These are phyloP conservation scores for Brenthis hecate DNA, from an alignment of 2,888 invertebrate genomes.

Conservation along the genomic window DNA sequence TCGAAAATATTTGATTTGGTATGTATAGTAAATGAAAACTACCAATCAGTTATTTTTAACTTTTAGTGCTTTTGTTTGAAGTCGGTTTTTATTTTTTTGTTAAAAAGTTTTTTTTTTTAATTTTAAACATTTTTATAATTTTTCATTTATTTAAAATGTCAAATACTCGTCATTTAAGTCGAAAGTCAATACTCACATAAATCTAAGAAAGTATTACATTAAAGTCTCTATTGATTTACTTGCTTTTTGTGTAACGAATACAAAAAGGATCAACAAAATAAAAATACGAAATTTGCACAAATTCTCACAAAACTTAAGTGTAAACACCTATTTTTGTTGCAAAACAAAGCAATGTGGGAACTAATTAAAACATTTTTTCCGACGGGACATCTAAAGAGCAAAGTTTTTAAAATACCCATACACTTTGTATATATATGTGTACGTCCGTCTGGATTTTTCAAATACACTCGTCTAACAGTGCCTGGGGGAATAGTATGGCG, in stretches of 20 bases:
- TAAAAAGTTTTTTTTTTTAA: no score
- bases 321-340: constrained; percentile 2
- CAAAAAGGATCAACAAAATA: constrained; percentile 7
- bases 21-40: no score
- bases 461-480: constrained; percentile 31
- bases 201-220: no score
- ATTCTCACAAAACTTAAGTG: not conserved
- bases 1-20: no score
- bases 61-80: no score
- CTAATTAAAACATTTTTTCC: constrained; percentile 18
- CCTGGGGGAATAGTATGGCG: constrained; percentile 32
- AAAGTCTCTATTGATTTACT: no score
- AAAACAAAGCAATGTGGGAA: not conserved
- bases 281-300: constrained; percentile 10
- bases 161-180: no score
- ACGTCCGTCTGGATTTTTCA: constrained; percentile 30
- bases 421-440: not conserved
- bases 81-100: no score
- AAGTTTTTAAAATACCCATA: constrained; percentile 14
- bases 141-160: no score
- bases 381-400: constrained; percentile 8
- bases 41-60: no score
- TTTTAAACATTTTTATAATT: no score
- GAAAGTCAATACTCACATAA: no score
- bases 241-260: not conserved